phyloP scores from a whole-genome alignment of 2,113 vertebrate species.

The Bambusicola thoracicus region DNA sequence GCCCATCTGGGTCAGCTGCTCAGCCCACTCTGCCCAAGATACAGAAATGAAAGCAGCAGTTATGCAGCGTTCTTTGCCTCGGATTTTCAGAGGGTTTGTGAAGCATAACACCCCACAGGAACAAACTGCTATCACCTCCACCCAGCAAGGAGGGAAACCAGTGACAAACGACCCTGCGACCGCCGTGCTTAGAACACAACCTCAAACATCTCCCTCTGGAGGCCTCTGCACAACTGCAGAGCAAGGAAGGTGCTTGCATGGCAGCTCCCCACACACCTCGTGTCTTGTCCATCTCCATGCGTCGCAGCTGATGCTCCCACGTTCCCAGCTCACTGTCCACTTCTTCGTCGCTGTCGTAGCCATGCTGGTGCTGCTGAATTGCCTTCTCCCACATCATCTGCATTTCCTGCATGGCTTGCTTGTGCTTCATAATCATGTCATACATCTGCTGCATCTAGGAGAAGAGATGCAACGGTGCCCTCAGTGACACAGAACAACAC shows the following conservation, averaged over 20 bases:
- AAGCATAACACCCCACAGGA: background rate
- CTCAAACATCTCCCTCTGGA: background rate
- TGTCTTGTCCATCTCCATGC: slow-evolving; percentile 99
- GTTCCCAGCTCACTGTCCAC: slow-evolving; percentile 89
- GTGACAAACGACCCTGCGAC: background rate
- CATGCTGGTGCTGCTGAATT: slow-evolving; percentile 90
- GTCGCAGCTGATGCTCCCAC: slow-evolving; percentile 95
- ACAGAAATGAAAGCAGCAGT: background rate
- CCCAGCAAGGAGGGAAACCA: background rate
- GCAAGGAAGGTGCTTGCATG: fast-evolving
- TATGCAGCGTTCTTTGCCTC: fast-evolving
- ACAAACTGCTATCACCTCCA: background rate
- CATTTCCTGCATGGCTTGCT: slow-evolving; percentile 96
- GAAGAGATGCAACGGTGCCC: background rate
- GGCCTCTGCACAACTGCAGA: background rate
- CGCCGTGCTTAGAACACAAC: background rate
- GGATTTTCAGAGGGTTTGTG: background rate
- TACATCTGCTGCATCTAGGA: slow-evolving; percentile 98
- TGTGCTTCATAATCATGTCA: slow-evolving; percentile 98
- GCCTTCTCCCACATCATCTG: slow-evolving; percentile 96
- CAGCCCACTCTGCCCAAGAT: slow-evolving; percentile 89
- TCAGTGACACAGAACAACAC: background rate
- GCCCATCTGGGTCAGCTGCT: slow-evolving; percentile 97
- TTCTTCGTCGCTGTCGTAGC: slow-evolving; percentile 97
- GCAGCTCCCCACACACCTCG: slow-evolving; percentile 75